Percentiles rank a stretch among this genome's conserved stretches.
Evolutionary conservation across 1,140 invertebrate genomes (phyloP).

Genomic region (Bombus pyrosoma): DNA sequence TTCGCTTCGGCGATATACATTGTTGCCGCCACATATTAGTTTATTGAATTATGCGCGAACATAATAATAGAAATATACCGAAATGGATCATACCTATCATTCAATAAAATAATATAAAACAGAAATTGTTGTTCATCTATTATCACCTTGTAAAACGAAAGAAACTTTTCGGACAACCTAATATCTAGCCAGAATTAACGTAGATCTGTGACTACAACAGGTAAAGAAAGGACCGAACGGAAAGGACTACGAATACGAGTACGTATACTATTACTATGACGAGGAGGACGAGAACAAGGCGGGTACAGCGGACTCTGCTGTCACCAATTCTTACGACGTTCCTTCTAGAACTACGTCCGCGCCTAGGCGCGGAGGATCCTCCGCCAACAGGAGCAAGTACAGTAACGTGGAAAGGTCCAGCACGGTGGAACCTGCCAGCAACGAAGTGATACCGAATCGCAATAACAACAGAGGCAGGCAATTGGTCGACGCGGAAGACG

Average conservation of each 20-base stretch:
- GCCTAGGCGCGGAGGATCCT: constrained; percentile 69
- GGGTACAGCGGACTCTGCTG: constrained; percentile 72
- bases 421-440: constrained; percentile 84
- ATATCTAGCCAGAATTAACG: no score
- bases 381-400: constrained; percentile 84
- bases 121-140: no score
- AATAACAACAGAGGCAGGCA: constrained; percentile 83
- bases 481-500: constrained; percentile 80
- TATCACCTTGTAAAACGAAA: no score
- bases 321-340: constrained; percentile 84
- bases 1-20: no score
- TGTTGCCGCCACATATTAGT: no score
- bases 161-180: no score
- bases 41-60: no score
- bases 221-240: constrained; percentile 95
- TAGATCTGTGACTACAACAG: constrained; percentile 76
- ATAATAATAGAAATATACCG: no score
- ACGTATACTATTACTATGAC: constrained; percentile 95
- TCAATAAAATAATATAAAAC: no score
- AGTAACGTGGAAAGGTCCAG: constrained; percentile 86
- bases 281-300: constrained; percentile 87
- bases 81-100: no score
- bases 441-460: constrained; percentile 87
- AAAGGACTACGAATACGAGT: constrained; percentile 95
- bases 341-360: constrained; percentile 81